Evolutionary conservation across 2,888 invertebrate genomes (phyloP), one percentile per base, ranked within the genome.

Genomic region (Marasmarcha lunaedactyla): DNA sequence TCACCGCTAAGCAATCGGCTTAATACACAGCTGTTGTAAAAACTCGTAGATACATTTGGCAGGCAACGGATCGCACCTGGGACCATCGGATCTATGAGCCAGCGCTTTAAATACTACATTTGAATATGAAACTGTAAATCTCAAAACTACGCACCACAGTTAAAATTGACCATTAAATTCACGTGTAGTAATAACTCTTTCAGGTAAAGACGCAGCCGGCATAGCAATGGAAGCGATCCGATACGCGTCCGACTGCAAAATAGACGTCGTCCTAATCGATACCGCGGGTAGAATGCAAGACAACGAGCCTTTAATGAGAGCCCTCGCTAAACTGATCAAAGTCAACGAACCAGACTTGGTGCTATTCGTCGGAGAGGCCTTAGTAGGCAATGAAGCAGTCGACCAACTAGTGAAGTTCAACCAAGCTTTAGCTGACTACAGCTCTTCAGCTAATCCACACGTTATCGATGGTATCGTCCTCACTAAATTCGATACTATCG

Each of bases 251-350:
- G 96, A 97, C 56, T 85, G 88, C 0, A 87, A 85, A 40, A 87
- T 94, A 40, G 97, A 99, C 78, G 89, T 98, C 7, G 98, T 98
- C 0, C 83, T 99, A n/a, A 89, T 99, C 12, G 99, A 99, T 73
- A 99, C 99, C 0, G 99, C 99, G 27, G 99, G 99, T n/a, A 88
- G 99, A 44, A 99, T 99, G 99, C 99, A 99, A 47, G 98, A 99
- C 81, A 99, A 99, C 71, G 98, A 98, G 65, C 99, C 99, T 0
- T 85, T 99, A 33, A 99, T 99, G 99, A 87, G 97, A 46, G 97
- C 99, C 0, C 85, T 99, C 38, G 93, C 98, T 3, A 99, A 99
- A 86, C 85, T 99, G 48, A 98, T 99, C 59, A 95, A 34, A 14
- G 34, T 34, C 34, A 99, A 99, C 72, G 92, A 95, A 59, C 99